Conservation (phyloP, 1,140 invertebrate species). For the Drosophila prosaltans region DNA sequence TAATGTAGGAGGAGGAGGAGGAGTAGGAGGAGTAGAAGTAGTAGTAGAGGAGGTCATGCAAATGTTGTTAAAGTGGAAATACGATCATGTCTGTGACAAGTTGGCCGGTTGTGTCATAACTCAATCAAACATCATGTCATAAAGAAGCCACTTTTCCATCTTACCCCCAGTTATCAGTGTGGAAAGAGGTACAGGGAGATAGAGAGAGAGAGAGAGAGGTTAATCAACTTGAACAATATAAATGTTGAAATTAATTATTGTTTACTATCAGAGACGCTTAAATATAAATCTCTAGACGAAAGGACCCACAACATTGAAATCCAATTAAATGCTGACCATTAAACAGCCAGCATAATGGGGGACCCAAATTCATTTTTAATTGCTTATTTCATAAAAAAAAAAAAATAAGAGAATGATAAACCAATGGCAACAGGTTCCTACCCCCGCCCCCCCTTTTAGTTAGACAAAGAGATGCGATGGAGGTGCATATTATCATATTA, state of each 20-base stretch:
- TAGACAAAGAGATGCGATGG: slow-evolving; percentile 24
- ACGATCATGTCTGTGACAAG: neutral
- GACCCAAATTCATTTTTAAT: slow-evolving; percentile 73
- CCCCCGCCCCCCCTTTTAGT: neutral
- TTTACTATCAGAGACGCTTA: slow-evolving; percentile 60
- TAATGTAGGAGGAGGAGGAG: slow-evolving; percentile 43
- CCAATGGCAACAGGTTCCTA: slow-evolving; percentile 47
- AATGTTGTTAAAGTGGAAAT: slow-evolving; percentile 4
- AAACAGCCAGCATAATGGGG: slow-evolving; percentile 68
- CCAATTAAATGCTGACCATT: slow-evolving; percentile 73
- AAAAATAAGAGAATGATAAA: slow-evolving; percentile 10
- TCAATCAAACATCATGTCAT: slow-evolving; percentile 56
- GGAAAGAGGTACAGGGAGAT: slow-evolving; percentile 13
- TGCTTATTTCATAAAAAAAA: slow-evolving; percentile 72
- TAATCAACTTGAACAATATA: slow-evolving; percentile 74
- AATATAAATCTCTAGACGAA: slow-evolving; percentile 20
- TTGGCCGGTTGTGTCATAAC: slow-evolving; percentile 65
- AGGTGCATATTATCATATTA: slow-evolving; percentile 79
- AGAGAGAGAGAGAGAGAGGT: slow-evolving; percentile 18
- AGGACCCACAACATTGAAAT: slow-evolving; percentile 78
- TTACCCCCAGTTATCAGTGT: neutral
- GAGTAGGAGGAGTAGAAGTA: neutral
- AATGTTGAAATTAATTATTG: slow-evolving; percentile 79
- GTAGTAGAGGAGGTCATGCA: neutral
- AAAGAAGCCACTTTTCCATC: slow-evolving; percentile 52